These are phyloP conservation scores for Machimus atricapillus DNA, from an alignment of 2,888 invertebrate species.

Conservation along the genomic window DNA sequence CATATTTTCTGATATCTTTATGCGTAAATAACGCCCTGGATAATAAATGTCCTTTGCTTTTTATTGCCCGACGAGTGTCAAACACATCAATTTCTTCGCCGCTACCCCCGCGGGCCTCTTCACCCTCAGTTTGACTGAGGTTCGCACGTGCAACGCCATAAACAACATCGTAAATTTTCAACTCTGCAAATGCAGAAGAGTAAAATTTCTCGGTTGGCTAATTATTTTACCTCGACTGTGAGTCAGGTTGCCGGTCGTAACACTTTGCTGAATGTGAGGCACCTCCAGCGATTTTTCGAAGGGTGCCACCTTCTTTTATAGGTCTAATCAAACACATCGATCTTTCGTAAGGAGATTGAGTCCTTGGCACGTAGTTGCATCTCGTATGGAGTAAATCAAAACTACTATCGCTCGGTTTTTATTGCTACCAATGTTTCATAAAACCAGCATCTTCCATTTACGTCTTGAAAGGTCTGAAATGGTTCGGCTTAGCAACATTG, in stretches of 20 bases:
- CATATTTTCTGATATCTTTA: constrained; percentile 20
- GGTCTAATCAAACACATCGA: not conserved
- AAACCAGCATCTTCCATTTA: not conserved
- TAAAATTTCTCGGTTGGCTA: not conserved
- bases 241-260: not conserved
- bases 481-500: not conserved
- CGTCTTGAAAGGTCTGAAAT: not conserved
- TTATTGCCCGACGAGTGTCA: constrained; percentile 1
- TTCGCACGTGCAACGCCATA: not conserved
- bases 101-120: not conserved
- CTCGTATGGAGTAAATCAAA: not conserved
- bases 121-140: not conserved
- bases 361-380: not conserved
- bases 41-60: constrained; percentile 22
- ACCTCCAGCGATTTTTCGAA: not conserved
- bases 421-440: not conserved
- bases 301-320: not conserved
- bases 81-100: constrained; percentile 1
- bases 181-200: not conserved
- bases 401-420: not conserved
- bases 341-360: not conserved
- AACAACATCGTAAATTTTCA: not conserved
- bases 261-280: not conserved
- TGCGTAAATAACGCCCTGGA: constrained; percentile 12
- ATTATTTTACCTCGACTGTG: not conserved